phyloP scores from a whole-genome alignment of 2,797 vertebrate species.

The Rhinoraja longicauda region DNA sequence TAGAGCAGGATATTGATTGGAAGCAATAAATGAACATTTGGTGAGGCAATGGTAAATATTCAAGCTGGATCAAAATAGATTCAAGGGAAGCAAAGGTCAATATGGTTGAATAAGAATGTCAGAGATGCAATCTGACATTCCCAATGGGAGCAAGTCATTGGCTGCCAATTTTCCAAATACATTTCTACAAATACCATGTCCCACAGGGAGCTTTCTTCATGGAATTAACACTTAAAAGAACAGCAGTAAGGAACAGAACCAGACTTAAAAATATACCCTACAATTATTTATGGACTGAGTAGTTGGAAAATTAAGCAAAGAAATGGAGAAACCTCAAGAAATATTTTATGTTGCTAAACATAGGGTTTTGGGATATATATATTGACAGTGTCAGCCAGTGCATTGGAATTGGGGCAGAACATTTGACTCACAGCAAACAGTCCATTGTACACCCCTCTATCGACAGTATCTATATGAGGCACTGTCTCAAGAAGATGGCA shows the following conservation, averaged over 20 bases:
- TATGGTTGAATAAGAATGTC: background rate
- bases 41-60: background rate
- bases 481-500: too few relatives aligned
- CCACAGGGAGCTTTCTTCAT: background rate
- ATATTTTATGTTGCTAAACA: too few relatives aligned
- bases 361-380: too few relatives aligned
- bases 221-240: background rate
- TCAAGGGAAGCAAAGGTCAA: background rate
- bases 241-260: background rate
- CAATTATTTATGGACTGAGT: too few relatives aligned
- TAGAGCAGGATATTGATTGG: background rate
- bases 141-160: background rate
- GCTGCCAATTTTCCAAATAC: background rate
- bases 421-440: too few relatives aligned
- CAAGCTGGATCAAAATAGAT: background rate
- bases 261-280: background rate
- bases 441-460: too few relatives aligned
- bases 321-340: background rate
- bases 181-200: background rate
- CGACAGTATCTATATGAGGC: too few relatives aligned
- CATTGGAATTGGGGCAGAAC: too few relatives aligned
- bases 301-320: background rate
- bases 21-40: background rate
- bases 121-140: background rate
- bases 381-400: too few relatives aligned